phyloP scores from a whole-genome alignment of 2,888 invertebrate species.

The Dynastes maya region DNA sequence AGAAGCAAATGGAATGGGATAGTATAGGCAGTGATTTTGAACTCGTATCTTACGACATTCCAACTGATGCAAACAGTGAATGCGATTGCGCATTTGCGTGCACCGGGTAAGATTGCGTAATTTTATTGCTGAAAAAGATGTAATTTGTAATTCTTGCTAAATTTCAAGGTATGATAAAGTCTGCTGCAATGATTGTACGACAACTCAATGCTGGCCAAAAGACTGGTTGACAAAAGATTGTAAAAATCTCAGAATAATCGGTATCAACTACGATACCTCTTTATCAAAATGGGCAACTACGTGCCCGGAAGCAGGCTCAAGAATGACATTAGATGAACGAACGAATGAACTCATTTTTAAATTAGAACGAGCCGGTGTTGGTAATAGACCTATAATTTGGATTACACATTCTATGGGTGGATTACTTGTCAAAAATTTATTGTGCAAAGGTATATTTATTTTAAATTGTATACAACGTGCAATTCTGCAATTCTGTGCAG shows the following conservation, averaged over 20 bases:
- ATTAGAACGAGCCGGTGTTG: constrained; percentile 84
- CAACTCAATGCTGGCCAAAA: constrained; percentile 92
- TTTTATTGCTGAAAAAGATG: too few species aligned
- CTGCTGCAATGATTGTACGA: constrained; percentile 41
- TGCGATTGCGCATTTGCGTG: constrained; percentile 63
- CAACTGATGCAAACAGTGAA: constrained; percentile 71
- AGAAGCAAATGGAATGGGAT: constrained; percentile 74
- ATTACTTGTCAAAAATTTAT: constrained; percentile 88
- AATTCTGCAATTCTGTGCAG: too few species aligned
- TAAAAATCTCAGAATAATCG: constrained; percentile 83
- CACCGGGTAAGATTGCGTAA: constrained; percentile 66
- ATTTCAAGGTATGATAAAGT: constrained; percentile 44
- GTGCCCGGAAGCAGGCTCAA: constrained; percentile 75
- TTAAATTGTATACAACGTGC: background rate
- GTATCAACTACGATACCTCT: constrained; percentile 91
- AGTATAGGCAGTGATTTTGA: constrained; percentile 75
- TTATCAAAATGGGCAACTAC: constrained; percentile 87
- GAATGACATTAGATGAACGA: constrained; percentile 77
- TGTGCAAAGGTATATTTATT: constrained; percentile 75
- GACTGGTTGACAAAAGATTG: constrained; percentile 93
- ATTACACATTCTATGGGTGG: constrained; percentile 98
- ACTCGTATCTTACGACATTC: constrained; percentile 78
- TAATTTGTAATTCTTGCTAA: constrained; percentile 7
- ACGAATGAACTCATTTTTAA: constrained; percentile 79
- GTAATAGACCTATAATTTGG: constrained; percentile 89